Evolutionary conservation across 2,113 vertebrate species (phyloP), one percentile per base, ranked within the genome.

Genomic region (Epinephelus fuscoguttatus): DNA sequence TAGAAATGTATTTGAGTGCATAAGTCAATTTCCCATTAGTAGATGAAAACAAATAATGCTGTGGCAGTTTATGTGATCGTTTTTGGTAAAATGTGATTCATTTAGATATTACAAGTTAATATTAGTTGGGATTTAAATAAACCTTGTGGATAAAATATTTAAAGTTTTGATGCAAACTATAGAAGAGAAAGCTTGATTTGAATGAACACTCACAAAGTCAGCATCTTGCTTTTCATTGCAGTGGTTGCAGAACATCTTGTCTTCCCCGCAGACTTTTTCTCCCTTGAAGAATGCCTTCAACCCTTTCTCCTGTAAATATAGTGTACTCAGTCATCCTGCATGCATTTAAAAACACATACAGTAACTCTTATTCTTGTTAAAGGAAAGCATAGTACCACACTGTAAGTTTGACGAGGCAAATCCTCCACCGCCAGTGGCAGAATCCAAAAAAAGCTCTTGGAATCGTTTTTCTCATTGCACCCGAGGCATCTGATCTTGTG

Each of bases 181-280:
- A 45, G 50, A 23, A 12, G 8, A 4, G 7, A 37, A 62, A 37
- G 53, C 25, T 19, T 59, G n/a, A 64, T 18, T 0, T 9, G 21
- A 30, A 42, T 4, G 6, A 53, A 71, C 12, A 88, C 95, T 91
- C 7, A 95, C 95, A 6, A 82, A 80, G 37, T 77, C 0, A 56
- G 92, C 80, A 45, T 93, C 85, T 64, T 64, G 81, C 82, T 95
- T 94, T 30, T 69, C 0, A 0, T 73, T 25, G 70, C 95, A 95
- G 0, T 0, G 0, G 13, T 17, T 73, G 82, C 94, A 95, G 78
- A 84, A 94, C 60, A 94, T 69, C 89, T 86, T 89, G 78, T 95
- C 85, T 0, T 93, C 91, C 25, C 84, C 82, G 8, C 52, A 37
- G 61, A 94, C 52, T 19, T 11, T 75, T 45, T 85, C 82, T n/a